These are phyloP conservation scores for Andrena haemorrhoa DNA, from an alignment of 2,888 invertebrate species.

Conservation along the genomic window DNA sequence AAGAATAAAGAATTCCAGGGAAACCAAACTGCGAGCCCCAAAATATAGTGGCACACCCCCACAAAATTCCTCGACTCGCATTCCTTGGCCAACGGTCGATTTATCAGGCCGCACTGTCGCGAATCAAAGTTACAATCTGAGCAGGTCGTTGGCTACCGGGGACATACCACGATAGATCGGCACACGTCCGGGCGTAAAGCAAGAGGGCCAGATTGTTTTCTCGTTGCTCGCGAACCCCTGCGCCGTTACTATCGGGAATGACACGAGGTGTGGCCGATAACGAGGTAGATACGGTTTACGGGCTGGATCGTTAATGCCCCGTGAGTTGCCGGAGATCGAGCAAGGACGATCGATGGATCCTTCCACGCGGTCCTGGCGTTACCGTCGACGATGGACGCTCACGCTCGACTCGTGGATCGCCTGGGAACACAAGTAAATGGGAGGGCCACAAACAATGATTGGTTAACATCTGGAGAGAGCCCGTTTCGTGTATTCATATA, in stretches of 20 bases:
- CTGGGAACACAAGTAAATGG: constrained; percentile 44
- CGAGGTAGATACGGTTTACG: constrained; percentile 59
- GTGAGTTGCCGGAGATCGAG: constrained; percentile 56
- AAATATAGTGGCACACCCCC: not conserved
- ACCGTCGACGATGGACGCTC: constrained; percentile 18
- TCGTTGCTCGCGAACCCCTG: constrained; percentile 34
- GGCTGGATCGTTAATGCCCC: constrained; percentile 41
- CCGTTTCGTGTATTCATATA: not conserved
- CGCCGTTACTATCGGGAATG: constrained; percentile 36
- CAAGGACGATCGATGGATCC: constrained; percentile 50
- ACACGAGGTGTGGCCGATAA: constrained; percentile 65
- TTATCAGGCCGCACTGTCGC: constrained; percentile 52
- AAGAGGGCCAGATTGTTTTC: constrained; percentile 67
- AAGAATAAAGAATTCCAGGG: no score
- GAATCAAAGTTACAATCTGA: constrained; percentile 52
- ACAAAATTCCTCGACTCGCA: not conserved
- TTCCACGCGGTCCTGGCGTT: constrained; percentile 5
- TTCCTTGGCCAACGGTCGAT: constrained; percentile 12
- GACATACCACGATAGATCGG: constrained; percentile 55
- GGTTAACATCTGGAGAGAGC: not conserved
- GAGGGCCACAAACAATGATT: not conserved
- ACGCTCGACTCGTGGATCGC: constrained; percentile 26
- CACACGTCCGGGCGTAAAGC: constrained; percentile 37
- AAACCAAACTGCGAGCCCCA: no score
- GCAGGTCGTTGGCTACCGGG: constrained; percentile 58